Conservation (phyloP, 2,113 vertebrate genomes). For the Hyperoodon ampullatus region DNA sequence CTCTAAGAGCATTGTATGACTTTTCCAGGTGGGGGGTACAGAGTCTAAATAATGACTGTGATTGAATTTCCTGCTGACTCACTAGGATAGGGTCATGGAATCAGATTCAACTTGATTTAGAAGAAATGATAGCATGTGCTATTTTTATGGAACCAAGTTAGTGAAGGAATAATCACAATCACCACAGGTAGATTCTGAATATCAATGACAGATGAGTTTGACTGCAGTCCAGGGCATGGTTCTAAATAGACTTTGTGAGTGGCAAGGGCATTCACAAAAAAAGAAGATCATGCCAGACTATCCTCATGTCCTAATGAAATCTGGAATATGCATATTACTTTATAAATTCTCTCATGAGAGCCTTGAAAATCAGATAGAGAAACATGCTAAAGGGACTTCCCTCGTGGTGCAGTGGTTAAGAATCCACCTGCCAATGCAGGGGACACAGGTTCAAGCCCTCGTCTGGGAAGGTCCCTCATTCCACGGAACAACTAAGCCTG, state of each 20-base stretch:
- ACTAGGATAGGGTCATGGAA: not conserved
- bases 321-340: not conserved
- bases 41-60: not conserved
- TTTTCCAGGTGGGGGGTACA: fast-evolving
- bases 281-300: not conserved
- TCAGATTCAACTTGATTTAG: not conserved
- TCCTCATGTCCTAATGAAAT: not conserved
- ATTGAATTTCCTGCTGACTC: not conserved
- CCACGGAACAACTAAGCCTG: too few relatives aligned
- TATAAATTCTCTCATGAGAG: not conserved
- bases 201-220: not conserved
- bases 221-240: not conserved
- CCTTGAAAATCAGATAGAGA: not conserved
- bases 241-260: not conserved
- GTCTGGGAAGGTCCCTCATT: too few relatives aligned
- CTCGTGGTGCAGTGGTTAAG: too few relatives aligned
- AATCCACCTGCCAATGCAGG: too few relatives aligned
- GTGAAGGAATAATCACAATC: not conserved
- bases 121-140: not conserved
- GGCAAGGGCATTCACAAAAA: not conserved
- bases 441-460: too few relatives aligned
- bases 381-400: not conserved
- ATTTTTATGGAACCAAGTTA: not conserved
- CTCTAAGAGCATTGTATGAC: not conserved
- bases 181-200: not conserved